Evolutionary conservation across 2,797 vertebrate genomes (phyloP).

Genomic region (Danio aesculapii): DNA sequence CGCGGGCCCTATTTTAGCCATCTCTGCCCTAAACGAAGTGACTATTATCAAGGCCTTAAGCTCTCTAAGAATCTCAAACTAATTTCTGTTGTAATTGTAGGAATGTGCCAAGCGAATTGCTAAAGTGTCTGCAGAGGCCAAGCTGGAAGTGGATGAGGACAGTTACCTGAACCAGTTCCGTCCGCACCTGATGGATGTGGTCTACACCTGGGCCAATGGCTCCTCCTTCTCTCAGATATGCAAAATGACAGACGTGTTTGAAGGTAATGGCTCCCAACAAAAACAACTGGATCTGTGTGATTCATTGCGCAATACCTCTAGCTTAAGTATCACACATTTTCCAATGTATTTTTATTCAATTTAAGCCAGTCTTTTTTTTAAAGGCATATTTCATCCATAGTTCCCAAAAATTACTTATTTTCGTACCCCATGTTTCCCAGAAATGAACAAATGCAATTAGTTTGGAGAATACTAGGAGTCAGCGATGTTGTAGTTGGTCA

Average conservation of each 20-base stretch:
- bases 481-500: neutral
- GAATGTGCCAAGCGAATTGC: slow-evolving; percentile 97
- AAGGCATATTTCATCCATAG: neutral
- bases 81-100: slow-evolving; percentile 67
- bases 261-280: slow-evolving; percentile 80
- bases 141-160: slow-evolving; percentile 96
- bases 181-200: slow-evolving; percentile 97
- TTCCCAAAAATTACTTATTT: neutral
- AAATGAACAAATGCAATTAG: slow-evolving; percentile 10
- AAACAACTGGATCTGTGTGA: too few species aligned
- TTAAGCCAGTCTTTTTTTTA: neutral
- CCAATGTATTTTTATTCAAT: neutral
- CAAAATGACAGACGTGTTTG: slow-evolving; percentile 99
- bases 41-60: neutral
- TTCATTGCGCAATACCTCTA: too few species aligned
- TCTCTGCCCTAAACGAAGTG: too few species aligned
- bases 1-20: too few species aligned
- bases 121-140: slow-evolving; percentile 96
- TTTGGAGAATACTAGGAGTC: neutral
- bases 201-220: slow-evolving; percentile 95
- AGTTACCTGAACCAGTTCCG: slow-evolving; percentile 91
- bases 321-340: neutral
- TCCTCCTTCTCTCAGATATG: slow-evolving; percentile 96
- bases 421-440: neutral
- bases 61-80: neutral